Conservation (phyloP, 2,797 vertebrate species). For the Pantherophis alleghaniensis region DNA sequence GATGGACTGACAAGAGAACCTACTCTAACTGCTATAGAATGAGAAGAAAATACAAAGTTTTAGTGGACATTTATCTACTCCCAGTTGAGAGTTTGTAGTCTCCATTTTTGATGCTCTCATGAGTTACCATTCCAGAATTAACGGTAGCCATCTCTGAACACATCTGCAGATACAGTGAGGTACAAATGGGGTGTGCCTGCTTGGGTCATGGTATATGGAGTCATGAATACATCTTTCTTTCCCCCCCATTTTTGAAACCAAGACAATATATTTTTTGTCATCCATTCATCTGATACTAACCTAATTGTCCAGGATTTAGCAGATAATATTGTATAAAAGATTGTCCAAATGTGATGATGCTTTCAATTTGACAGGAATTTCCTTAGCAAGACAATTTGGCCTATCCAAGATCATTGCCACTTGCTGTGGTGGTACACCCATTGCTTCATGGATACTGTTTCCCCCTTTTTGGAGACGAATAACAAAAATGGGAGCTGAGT, state of each 20-base stretch:
- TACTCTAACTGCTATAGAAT: not conserved
- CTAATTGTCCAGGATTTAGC: not conserved
- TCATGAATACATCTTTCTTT: not conserved
- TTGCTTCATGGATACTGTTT: not conserved
- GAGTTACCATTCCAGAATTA: not conserved
- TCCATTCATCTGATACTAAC: not conserved
- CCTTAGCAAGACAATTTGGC: no score
- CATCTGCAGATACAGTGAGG: not conserved
- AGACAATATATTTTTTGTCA: not conserved
- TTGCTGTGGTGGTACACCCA: no score
- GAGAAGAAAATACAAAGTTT: not conserved
- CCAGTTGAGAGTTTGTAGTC: not conserved
- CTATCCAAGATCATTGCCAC: no score
- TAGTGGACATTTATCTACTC: not conserved
- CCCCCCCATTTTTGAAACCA: not conserved
- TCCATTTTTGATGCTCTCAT: not conserved
- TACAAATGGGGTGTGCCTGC: no score
- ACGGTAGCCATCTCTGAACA: not conserved
- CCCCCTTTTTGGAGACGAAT: not conserved
- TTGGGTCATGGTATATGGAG: no score
- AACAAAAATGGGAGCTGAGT: not conserved
- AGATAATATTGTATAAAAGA: not conserved
- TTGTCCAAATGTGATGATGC: no score
- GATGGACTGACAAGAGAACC: no score
- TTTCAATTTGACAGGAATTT: no score